phyloP scores from a whole-genome alignment of 2,797 vertebrate species.

The Falco peregrinus region DNA sequence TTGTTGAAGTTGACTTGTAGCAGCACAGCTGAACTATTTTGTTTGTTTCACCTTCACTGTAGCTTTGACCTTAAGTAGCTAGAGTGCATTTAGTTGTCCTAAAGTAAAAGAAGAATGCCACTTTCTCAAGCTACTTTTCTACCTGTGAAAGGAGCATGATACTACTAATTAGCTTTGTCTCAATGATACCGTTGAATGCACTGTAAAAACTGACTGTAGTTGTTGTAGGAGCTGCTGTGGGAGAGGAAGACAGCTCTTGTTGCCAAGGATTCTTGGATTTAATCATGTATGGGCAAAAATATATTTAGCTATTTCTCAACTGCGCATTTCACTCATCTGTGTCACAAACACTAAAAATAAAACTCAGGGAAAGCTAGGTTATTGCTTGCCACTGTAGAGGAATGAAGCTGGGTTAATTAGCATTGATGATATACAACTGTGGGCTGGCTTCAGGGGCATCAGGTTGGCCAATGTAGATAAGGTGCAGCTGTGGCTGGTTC shows the following conservation, averaged over 20 bases:
- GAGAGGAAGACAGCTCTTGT: neutral
- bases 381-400: neutral
- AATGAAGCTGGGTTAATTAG: too few relatives aligned
- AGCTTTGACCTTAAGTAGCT: neutral
- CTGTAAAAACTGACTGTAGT: neutral
- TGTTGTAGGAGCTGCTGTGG: neutral
- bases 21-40: neutral
- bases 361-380: neutral
- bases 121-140: neutral
- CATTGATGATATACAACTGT: too few relatives aligned
- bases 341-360: constrained; percentile 29
- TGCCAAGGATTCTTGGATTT: neutral
- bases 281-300: constrained; percentile 7
- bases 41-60: neutral
- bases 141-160: neutral
- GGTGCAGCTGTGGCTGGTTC: too few relatives aligned
- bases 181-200: neutral
- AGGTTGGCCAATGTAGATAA: too few relatives aligned
- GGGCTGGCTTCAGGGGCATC: too few relatives aligned
- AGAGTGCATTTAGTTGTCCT: neutral
- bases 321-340: neutral
- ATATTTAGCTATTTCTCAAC: constrained; percentile 4
- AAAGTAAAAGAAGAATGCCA: neutral
- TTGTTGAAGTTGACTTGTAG: neutral
- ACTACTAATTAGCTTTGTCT: neutral